These are phyloP conservation scores for Mesocentrotus franciscanus DNA, from an alignment of 53 echinoderm and acorn worm genomes.

Conservation along the genomic window DNA sequence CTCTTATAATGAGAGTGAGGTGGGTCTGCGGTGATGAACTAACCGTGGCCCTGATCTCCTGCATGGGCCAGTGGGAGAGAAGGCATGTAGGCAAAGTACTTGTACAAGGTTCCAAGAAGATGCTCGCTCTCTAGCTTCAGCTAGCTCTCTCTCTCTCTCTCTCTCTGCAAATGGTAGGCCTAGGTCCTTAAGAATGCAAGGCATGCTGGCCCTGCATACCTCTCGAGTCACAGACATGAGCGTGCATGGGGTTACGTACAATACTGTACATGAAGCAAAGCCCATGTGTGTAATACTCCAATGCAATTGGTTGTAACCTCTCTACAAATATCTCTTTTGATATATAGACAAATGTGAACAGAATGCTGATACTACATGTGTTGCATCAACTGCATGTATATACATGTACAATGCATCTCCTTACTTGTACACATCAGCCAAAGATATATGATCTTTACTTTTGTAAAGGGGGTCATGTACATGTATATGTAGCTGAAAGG, in stretches of 20 bases:
- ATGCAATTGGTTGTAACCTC: neutral
- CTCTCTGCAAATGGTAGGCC: constrained; percentile 67
- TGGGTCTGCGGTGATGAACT: neutral
- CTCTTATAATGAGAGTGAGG: neutral
- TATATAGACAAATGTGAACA: neutral
- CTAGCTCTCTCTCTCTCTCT: neutral
- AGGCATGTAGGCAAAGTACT: neutral
- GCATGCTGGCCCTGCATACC: constrained; percentile 64
- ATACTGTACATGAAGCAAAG: neutral
- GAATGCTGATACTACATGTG: neutral
- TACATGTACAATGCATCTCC: neutral
- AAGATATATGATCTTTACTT: too few species aligned
- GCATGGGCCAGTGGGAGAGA: constrained; percentile 34
- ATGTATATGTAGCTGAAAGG: neutral
- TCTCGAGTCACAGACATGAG: constrained; percentile 52
- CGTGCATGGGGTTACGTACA: constrained; percentile 46
- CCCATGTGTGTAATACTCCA: constrained; percentile 24
- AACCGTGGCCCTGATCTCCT: neutral
- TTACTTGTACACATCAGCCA: neutral
- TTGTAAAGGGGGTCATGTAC: too few species aligned
- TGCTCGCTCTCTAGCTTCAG: neutral
- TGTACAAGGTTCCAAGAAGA: constrained; percentile 17
- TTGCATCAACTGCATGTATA: neutral
- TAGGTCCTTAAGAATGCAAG: constrained; percentile 63
- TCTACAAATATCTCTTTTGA: neutral